phyloP scores from a whole-genome alignment of 2,113 vertebrate genomes.

The Nothoprocta perdicaria region DNA sequence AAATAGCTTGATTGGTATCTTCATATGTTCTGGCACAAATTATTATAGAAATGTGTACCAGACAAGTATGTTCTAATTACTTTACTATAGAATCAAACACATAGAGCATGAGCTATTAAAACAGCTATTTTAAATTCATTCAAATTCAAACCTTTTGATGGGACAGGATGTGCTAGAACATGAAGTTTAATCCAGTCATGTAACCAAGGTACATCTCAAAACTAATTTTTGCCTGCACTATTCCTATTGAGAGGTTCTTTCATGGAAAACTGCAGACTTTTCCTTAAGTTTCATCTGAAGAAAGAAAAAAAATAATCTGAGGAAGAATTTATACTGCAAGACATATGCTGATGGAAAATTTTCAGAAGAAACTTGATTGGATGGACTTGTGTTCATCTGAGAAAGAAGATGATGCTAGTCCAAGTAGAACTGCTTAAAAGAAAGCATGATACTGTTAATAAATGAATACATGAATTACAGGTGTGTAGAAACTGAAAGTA shows the following conservation, averaged over 20 bases:
- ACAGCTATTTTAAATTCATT: neutral
- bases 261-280: neutral
- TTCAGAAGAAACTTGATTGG: neutral
- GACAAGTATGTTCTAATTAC: neutral
- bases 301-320: neutral
- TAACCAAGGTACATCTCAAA: neutral
- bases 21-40: neutral
- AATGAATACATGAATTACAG: neutral
- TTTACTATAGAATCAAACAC: neutral
- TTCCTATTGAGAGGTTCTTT: neutral
- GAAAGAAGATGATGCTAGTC: neutral
- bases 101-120: neutral
- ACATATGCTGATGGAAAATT: rapidly evolving
- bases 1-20: neutral
- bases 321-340: neutral
- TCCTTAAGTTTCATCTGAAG: neutral
- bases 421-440: neutral
- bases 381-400: neutral
- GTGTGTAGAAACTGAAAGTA: neutral
- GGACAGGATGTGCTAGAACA: neutral
- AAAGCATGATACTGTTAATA: neutral
- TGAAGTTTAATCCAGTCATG: neutral
- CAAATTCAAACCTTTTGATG: neutral
- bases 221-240: neutral
- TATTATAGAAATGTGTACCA: too few relatives aligned